These are phyloP conservation scores for Copsychus sechellarum DNA, from an alignment of 2,113 vertebrate species.

Conservation along the genomic window DNA sequence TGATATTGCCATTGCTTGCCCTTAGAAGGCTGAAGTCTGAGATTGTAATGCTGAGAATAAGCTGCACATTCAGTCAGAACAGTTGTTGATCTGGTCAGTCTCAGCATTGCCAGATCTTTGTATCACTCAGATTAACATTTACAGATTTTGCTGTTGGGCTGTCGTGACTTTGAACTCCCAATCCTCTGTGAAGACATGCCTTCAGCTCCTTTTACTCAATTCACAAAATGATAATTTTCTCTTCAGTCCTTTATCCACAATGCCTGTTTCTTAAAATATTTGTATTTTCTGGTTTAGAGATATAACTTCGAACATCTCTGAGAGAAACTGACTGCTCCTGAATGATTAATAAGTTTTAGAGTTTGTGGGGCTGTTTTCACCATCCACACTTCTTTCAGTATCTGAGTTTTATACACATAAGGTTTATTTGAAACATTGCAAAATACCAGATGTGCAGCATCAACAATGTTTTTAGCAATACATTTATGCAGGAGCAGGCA, in stretches of 20 bases:
- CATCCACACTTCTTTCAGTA: neutral
- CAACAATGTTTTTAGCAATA: conserved; percentile 12
- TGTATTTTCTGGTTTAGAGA: neutral
- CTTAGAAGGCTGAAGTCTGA: neutral
- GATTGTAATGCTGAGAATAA: neutral
- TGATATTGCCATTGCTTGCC: neutral
- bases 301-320: neutral
- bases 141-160: neutral
- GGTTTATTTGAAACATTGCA: conserved; percentile 36
- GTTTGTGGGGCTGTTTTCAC: conserved; percentile 28
- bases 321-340: neutral
- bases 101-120: neutral
- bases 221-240: neutral
- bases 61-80: neutral
- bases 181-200: neutral
- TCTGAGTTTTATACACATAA: conserved; percentile 44
- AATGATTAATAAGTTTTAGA: conserved; percentile 27
- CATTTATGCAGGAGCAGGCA: conserved; percentile 38
- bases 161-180: neutral
- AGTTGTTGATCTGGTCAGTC: neutral
- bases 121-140: neutral
- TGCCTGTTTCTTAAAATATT: neutral
- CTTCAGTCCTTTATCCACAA: neutral
- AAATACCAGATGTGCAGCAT: conserved; percentile 32
- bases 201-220: neutral